These are phyloP conservation scores for Spea hammondii DNA, from an alignment of 2,797 vertebrate genomes.

Conservation along the genomic window DNA sequence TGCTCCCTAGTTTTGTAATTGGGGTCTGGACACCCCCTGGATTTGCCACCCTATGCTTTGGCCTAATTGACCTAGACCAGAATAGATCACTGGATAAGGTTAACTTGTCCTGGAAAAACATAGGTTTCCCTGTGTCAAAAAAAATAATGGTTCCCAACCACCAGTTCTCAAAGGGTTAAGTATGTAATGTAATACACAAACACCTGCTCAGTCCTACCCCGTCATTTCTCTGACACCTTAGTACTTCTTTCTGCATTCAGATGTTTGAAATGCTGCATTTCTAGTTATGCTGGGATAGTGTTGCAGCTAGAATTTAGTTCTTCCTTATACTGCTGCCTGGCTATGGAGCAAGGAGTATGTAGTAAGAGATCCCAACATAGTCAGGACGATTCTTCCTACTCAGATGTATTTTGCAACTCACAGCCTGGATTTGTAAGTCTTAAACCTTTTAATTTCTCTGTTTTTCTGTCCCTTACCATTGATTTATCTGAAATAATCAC, in stretches of 20 bases:
- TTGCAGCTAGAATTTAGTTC: not conserved
- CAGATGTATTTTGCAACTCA: constrained; percentile 23
- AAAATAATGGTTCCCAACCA: too few relatives aligned
- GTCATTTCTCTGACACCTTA: not conserved
- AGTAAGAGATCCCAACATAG: not conserved
- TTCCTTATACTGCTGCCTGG: constrained; percentile 29
- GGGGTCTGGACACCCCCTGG: too few relatives aligned
- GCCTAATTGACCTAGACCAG: too few relatives aligned
- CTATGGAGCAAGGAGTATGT: constrained; percentile 32
- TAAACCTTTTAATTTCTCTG: not conserved
- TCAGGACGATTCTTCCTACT: not conserved
- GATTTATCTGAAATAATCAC: too few relatives aligned
- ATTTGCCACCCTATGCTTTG: too few relatives aligned
- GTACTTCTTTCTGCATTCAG: constrained; percentile 34
- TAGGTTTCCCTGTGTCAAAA: too few relatives aligned
- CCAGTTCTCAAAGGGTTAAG: too few relatives aligned
- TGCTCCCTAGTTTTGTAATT: too few relatives aligned
- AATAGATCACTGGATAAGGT: too few relatives aligned
- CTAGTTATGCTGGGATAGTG: constrained; percentile 8
- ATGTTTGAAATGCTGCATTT: constrained; percentile 18
- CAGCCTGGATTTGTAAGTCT: constrained; percentile 39
- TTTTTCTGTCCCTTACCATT: not conserved
- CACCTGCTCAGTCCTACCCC: too few relatives aligned
- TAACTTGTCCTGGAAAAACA: too few relatives aligned
- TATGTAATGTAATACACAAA: too few relatives aligned